Evolutionary conservation across 2,888 invertebrate genomes (phyloP).

Genomic region (Protodeltote pygarga): DNA sequence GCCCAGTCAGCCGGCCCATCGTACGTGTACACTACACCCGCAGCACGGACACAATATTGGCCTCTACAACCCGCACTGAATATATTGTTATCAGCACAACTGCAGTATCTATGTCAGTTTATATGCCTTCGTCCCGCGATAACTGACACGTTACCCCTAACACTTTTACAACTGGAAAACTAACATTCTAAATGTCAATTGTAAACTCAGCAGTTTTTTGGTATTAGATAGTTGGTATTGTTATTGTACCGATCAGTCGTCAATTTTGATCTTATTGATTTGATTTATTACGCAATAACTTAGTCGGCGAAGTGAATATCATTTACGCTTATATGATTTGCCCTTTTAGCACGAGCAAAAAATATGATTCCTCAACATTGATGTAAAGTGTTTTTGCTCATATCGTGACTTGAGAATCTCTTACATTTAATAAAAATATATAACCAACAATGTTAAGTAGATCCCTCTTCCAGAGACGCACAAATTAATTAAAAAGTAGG

Average conservation of each 20-base stretch:
- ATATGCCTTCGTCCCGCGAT: slow-evolving; percentile 8
- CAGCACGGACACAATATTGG: slow-evolving; percentile 35
- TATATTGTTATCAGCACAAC: slow-evolving; percentile 41
- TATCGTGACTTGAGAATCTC: slow-evolving; percentile 20
- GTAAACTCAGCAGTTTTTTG: slow-evolving; percentile 3
- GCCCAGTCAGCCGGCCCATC: slow-evolving; percentile 43
- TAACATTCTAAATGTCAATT: slow-evolving; percentile 1
- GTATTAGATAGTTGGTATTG: no score
- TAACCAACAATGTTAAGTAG: slow-evolving; percentile 13
- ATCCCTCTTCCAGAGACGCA: slow-evolving; percentile 10
- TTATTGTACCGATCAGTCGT: slow-evolving; percentile 21
- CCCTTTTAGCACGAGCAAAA: slow-evolving; percentile 24
- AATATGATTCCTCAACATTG: slow-evolving; percentile 17
- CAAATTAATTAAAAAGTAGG: slow-evolving; percentile 40
- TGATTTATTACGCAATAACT: slow-evolving; percentile 10
- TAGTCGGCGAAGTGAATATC: slow-evolving; percentile 15
- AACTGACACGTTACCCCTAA: slow-evolving; percentile 17
- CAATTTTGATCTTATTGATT: slow-evolving; percentile 10
- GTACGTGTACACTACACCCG: slow-evolving; percentile 38
- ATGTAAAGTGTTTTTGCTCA: slow-evolving; percentile 27
- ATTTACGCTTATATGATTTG: slow-evolving; percentile 27
- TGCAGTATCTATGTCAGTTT: slow-evolving; percentile 19
- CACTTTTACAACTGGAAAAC: slow-evolving; percentile 14
- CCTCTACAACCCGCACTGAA: slow-evolving; percentile 28
- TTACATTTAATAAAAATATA: slow-evolving; percentile 4